Evolutionary conservation across 2,113 vertebrate genomes (phyloP).

Genomic region (Myodes glareolus): DNA sequence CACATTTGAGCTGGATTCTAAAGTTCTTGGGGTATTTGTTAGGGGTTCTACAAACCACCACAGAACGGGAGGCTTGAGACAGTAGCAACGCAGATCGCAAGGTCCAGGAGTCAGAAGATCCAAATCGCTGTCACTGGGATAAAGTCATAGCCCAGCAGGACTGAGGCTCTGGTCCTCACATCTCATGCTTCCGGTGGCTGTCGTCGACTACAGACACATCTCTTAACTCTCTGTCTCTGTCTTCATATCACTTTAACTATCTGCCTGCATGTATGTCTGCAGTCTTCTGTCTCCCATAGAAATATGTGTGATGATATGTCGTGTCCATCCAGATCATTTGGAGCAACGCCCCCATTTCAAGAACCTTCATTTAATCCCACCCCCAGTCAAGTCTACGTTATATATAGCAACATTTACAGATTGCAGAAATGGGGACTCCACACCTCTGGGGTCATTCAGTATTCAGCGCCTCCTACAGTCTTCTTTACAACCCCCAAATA

Average conservation of each 20-base stretch:
- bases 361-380: background rate
- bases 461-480: background rate
- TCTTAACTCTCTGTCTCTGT: background rate
- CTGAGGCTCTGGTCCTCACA: background rate
- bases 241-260: background rate
- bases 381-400: background rate
- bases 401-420: background rate
- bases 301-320: background rate
- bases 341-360: background rate
- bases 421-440: background rate
- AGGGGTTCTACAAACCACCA: background rate
- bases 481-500: background rate
- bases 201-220: background rate
- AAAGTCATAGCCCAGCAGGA: background rate
- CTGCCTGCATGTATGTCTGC: background rate
- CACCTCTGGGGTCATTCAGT: background rate
- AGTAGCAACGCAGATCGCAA: background rate
- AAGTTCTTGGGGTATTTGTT: background rate
- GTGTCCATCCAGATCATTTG: background rate
- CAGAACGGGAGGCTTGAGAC: background rate
- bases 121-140: background rate
- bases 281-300: background rate
- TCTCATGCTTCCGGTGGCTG: background rate
- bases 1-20: background rate
- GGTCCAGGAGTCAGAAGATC: background rate